Base-by-base conservation (phyloP, 2,113 vertebrate species). In the Barnardius zonarius region DNA sequence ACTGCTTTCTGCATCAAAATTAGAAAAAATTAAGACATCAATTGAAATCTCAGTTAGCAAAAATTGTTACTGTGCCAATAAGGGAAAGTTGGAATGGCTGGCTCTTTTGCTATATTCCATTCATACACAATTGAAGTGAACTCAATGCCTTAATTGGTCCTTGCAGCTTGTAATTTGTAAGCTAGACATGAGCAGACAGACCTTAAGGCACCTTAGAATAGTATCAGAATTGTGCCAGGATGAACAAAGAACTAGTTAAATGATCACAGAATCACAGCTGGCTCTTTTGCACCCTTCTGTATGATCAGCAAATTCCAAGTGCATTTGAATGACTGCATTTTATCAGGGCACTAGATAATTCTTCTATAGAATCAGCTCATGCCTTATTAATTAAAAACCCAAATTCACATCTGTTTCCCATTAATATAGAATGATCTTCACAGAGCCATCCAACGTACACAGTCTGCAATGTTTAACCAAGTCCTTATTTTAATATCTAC, bases 391-490 rank as follows among this genome's bases (percentile, higher is more conserved):
- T 90, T 82, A 48, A 87, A 69, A 69, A 2, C 57, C 63, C 9
- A 76, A 88, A 81, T 79, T 96, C 94, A 94, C 66, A 72, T 37
- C 41, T 78, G 10, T 91, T 97, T 93, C 95, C 76, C 54, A 52
- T 97, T 95, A 51, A 92, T 98, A 66, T 78, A 99, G 98, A 98
- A 98, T 89, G 98, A 99, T 96, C 98, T 98, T 69, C 98, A 99
- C 63, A 98, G 98, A 98, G 98, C 98, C 80, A 98, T 98, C 94
- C 98, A 99, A 44, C 97, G 98, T 44, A 98, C 98, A 44, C 98
- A 98, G 82, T 98, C 98, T 8, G 98, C 98, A 88, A 99, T 99
- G 98, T 99, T 98, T 95, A 98, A 99, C 94, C 98, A 99, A 97
- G 98, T 99, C 90, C 97, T 98, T 92, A 98, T 99, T 96, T 97